Evolutionary conservation across 2,113 vertebrate species (phyloP).

Genomic region (Anhinga anhinga): DNA sequence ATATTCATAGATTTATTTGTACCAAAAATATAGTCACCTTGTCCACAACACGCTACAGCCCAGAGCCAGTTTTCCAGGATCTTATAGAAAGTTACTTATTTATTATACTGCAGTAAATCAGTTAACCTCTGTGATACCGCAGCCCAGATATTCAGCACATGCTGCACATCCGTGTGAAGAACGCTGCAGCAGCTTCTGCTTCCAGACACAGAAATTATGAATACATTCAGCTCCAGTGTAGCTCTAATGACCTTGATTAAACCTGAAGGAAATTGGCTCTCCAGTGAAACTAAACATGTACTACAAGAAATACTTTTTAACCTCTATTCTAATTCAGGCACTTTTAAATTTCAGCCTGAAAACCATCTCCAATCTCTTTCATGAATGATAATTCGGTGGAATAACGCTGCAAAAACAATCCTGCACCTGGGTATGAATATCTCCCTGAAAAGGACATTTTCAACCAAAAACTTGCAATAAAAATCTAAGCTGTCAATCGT

Average conservation of each 20-base stretch:
- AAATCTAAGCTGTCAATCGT: background rate
- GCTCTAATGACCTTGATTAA: slow-evolving; percentile 26
- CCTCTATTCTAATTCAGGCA: background rate
- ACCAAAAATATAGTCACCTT: background rate
- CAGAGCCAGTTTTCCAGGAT: background rate
- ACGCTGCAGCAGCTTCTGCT: background rate
- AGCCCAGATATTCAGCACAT: background rate
- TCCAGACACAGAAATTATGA: background rate
- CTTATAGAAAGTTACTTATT: background rate
- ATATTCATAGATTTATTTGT: background rate
- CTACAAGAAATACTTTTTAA: slow-evolving; percentile 1
- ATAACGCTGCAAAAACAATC: background rate
- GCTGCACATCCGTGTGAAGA: background rate
- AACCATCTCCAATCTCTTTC: background rate
- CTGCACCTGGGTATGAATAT: background rate
- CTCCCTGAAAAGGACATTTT: background rate
- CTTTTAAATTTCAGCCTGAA: background rate
- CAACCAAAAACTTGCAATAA: background rate
- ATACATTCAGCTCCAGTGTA: background rate
- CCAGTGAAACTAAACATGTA: background rate
- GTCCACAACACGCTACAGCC: background rate
- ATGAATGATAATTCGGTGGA: background rate
- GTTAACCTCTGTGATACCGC: background rate
- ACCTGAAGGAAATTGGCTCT: background rate
- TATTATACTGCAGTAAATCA: background rate